These are phyloP conservation scores for Epinephelus awoara DNA, from an alignment of 2,797 vertebrate genomes.

Conservation along the genomic window DNA sequence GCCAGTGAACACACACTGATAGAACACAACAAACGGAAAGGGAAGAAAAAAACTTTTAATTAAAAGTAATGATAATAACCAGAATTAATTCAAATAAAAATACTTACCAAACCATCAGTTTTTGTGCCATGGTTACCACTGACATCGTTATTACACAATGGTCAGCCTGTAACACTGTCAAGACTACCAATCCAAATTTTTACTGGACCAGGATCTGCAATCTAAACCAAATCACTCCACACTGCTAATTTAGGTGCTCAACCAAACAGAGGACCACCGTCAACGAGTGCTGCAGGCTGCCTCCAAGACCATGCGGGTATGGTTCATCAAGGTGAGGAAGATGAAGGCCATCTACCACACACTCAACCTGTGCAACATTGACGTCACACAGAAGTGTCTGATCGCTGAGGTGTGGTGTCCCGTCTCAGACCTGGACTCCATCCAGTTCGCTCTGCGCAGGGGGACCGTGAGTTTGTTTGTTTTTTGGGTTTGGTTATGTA, in stretches of 20 bases:
- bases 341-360: slow-evolving; percentile 99
- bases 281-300: slow-evolving; percentile 97
- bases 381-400: slow-evolving; percentile 98
- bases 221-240: not conserved
- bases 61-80: not conserved
- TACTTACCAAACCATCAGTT: not conserved
- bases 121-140: not conserved
- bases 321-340: slow-evolving; percentile 99
- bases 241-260: slow-evolving; percentile 89
- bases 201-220: not conserved
- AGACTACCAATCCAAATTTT: not conserved
- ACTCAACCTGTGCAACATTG: slow-evolving; percentile 97
- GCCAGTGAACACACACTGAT: not conserved
- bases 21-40: not conserved
- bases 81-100: not conserved
- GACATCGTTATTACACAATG: not conserved
- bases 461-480: slow-evolving; percentile 92
- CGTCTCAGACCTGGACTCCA: slow-evolving; percentile 95
- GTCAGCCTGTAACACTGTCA: not conserved
- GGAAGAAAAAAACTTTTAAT: not conserved
- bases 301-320: slow-evolving; percentile 96
- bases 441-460: slow-evolving; percentile 96
- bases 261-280: slow-evolving; percentile 98
- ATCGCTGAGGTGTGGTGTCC: slow-evolving; percentile 99
- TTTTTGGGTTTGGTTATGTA: not conserved